phyloP scores from a whole-genome alignment of 2,113 vertebrate species.

The Oryzias curvinotus region DNA sequence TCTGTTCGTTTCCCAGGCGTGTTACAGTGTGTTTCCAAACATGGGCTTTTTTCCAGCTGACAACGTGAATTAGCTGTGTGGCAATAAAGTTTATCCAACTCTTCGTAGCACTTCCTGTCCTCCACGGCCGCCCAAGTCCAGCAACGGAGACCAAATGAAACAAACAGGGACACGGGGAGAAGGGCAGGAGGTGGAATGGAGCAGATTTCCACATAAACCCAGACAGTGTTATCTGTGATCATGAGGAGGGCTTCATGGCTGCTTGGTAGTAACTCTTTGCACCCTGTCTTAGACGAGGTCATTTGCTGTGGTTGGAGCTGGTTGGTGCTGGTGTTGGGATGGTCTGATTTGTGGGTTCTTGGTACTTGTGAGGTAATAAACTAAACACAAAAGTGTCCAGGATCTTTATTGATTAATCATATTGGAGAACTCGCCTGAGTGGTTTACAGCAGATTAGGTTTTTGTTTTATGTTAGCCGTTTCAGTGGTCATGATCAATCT shows the following conservation, averaged over 20 bases:
- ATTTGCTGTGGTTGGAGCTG: constrained; percentile 4
- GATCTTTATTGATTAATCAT: too few relatives aligned
- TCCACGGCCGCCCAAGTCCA: constrained; percentile 18
- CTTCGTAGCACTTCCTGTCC: constrained; percentile 8
- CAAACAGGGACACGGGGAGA: constrained; percentile 9
- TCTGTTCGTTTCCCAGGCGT: neutral
- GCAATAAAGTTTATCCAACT: constrained; percentile 15
- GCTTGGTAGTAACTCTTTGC: constrained; percentile 6
- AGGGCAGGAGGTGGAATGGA: constrained; percentile 1
- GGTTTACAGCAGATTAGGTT: too few relatives aligned
- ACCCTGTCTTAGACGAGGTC: constrained; percentile 23
- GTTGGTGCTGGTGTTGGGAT: neutral
- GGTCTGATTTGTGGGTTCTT: neutral
- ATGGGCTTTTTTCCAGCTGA: constrained; percentile 28
- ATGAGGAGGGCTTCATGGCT: constrained; percentile 10
- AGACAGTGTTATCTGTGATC: constrained; percentile 42
- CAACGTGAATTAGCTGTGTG: constrained; percentile 5
- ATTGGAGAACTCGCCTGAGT: too few relatives aligned
- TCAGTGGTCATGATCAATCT: too few relatives aligned
- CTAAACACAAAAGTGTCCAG: too few relatives aligned
- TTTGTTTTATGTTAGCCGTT: too few relatives aligned
- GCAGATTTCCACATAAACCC: neutral
- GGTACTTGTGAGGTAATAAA: too few relatives aligned
- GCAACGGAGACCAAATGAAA: constrained; percentile 22
- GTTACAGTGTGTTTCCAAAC: constrained; percentile 27